Percentiles rank a stretch among this genome's conserved stretches.
Conservation (phyloP, 2,888 invertebrate genomes). For the Stenurella melanura region DNA sequence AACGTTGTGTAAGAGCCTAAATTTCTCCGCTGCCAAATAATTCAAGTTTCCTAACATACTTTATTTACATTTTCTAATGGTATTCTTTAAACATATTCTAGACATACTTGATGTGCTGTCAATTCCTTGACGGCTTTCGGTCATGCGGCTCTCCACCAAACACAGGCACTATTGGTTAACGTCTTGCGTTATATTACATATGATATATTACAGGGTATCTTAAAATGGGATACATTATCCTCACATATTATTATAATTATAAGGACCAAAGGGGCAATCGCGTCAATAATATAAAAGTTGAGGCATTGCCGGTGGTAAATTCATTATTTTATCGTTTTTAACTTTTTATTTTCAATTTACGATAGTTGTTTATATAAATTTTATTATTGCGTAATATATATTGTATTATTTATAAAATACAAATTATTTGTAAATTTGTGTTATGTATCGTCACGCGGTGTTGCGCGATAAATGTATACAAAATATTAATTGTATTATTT, state of each 20-base stretch:
- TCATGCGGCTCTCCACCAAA: constrained; percentile 73
- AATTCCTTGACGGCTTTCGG: constrained; percentile 74
- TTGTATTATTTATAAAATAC: constrained; percentile 67
- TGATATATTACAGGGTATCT: constrained; percentile 75
- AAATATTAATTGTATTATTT: constrained; percentile 69
- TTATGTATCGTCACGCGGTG: constrained; percentile 65
- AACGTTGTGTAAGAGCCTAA: constrained; percentile 39
- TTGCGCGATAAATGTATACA: constrained; percentile 70
- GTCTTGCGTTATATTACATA: constrained; percentile 73
- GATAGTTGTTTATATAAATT: constrained; percentile 70
- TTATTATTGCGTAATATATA: constrained; percentile 67
- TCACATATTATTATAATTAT: constrained; percentile 71
- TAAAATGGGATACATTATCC: constrained; percentile 74
- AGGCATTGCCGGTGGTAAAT: constrained; percentile 70
- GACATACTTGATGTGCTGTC: constrained; percentile 23
- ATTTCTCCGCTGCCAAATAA: constrained; percentile 58
- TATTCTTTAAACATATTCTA: constrained; percentile 21
- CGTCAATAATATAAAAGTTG: constrained; percentile 63
- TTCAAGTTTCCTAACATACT: constrained; percentile 26
- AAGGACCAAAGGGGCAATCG: constrained; percentile 73
- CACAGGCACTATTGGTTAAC: constrained; percentile 74
- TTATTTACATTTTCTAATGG: constrained; percentile 22
- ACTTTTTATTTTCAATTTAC: constrained; percentile 59
- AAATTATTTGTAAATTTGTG: constrained; percentile 68
- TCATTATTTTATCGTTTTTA: constrained; percentile 65